phyloP scores from a whole-genome alignment of 2,888 invertebrate species.

The Leucoma salicis region DNA sequence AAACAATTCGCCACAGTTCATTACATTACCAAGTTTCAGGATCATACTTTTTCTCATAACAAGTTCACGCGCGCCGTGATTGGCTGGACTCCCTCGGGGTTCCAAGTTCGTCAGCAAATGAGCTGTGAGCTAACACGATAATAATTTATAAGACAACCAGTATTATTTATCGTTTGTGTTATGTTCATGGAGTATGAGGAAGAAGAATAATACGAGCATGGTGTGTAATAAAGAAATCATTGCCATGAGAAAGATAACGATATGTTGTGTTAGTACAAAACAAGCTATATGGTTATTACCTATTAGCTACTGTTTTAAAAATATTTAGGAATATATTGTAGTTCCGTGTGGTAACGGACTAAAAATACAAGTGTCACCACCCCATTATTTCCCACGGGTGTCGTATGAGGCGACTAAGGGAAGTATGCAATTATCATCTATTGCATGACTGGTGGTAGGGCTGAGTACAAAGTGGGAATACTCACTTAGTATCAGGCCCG shows the following conservation, averaged over 20 bases:
- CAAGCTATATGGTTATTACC: too few species aligned
- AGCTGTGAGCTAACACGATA: constrained; percentile 77
- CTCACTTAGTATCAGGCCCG: too few species aligned
- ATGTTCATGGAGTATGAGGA: constrained; percentile 43
- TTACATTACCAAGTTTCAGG: constrained; percentile 39
- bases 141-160: constrained; percentile 77
- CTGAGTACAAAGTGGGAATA: too few species aligned
- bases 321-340: too few species aligned
- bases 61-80: constrained; percentile 76
- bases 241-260: not conserved
- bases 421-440: too few species aligned
- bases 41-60: constrained; percentile 69
- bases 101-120: constrained; percentile 81
- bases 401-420: too few species aligned
- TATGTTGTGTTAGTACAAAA: too few species aligned
- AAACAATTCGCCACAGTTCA: constrained; percentile 37
- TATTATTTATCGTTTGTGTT: constrained; percentile 71
- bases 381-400: too few species aligned
- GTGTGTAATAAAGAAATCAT: not conserved
- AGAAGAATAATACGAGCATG: not conserved
- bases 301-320: too few species aligned
- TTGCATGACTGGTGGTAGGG: too few species aligned
- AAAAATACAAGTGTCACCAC: too few species aligned
- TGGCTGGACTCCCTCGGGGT: constrained; percentile 70
- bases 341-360: too few species aligned